These are phyloP conservation scores for Palythoa grandis DNA, from an alignment of 92 coral and sea anemone species.

Conservation along the genomic window DNA sequence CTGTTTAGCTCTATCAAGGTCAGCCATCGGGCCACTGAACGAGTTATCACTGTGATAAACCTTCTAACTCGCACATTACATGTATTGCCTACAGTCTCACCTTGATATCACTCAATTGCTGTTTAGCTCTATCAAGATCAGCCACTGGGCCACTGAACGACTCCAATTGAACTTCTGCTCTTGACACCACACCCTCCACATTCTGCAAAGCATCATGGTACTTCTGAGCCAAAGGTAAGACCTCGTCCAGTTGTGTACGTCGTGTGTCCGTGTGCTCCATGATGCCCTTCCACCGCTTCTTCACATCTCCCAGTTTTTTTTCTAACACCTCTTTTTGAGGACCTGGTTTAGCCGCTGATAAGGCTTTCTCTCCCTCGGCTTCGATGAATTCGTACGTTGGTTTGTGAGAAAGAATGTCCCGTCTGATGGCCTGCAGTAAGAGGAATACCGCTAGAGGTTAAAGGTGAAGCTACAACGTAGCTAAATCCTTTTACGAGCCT, in stretches of 20 bases:
- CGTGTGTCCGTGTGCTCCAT: slow-evolving; percentile 66
- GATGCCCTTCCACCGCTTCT: slow-evolving; percentile 78
- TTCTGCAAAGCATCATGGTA: slow-evolving; percentile 88
- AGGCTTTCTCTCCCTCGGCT: slow-evolving; percentile 58
- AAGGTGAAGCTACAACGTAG: no score
- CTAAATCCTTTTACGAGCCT: no score
- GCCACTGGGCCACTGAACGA: slow-evolving; percentile 65
- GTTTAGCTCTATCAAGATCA: slow-evolving; percentile 80
- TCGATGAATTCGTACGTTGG: slow-evolving; percentile 72
- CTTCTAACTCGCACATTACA: no score
- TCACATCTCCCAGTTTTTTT: slow-evolving; percentile 67
- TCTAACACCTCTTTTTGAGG: slow-evolving; percentile 70
- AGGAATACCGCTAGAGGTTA: no score
- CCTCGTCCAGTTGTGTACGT: slow-evolving; percentile 71
- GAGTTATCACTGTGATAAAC: no score
- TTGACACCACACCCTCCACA: slow-evolving; percentile 82
- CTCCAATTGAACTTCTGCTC: slow-evolving; percentile 80
- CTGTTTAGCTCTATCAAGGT: slow-evolving; percentile 79
- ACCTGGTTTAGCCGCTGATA: slow-evolving; percentile 67
- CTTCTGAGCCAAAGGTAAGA: slow-evolving; percentile 92
- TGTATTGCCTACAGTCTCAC: slow-evolving; percentile 30
- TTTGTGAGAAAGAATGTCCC: slow-evolving; percentile 72
- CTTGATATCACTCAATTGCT: slow-evolving; percentile 80
- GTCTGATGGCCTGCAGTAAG: slow-evolving; percentile 59
- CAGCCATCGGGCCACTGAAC: slow-evolving; percentile 50